Percentiles rank a stretch among this genome's conserved stretches.
These are phyloP conservation scores for Lepus townsendii DNA, from an alignment of 2,797 vertebrate species.

Conservation along the genomic window DNA sequence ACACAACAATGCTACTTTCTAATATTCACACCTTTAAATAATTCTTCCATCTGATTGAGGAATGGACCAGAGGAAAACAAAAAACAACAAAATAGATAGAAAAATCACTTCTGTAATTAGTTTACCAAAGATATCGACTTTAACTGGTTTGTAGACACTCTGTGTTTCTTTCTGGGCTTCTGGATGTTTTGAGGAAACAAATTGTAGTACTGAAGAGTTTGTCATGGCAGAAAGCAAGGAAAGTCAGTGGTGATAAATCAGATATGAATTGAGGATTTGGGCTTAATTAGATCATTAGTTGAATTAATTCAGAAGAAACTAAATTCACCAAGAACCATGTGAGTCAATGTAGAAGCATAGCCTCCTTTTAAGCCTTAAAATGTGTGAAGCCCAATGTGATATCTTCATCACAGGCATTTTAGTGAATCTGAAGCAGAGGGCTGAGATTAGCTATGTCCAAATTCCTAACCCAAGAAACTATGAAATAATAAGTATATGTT, in stretches of 20 bases:
- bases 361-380: not conserved
- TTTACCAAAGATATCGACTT: not conserved
- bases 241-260: not conserved
- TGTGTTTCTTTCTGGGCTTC: not conserved
- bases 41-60: not conserved
- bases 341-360: not conserved
- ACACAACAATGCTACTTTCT: not conserved
- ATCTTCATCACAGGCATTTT: not conserved
- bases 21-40: not conserved
- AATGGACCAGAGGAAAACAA: not conserved
- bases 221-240: not conserved
- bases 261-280: not conserved
- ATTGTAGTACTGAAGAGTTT: not conserved
- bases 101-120: not conserved
- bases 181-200: not conserved
- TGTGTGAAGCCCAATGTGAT: not conserved
- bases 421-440: not conserved
- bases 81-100: not conserved
- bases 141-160: not conserved
- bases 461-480: not conserved
- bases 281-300: not conserved
- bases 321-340: not conserved
- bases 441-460: not conserved
- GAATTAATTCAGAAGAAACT: not conserved
- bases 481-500: not conserved